Evolutionary conservation across 2,113 vertebrate species (phyloP).

Genomic region (Narcine bancroftii): DNA sequence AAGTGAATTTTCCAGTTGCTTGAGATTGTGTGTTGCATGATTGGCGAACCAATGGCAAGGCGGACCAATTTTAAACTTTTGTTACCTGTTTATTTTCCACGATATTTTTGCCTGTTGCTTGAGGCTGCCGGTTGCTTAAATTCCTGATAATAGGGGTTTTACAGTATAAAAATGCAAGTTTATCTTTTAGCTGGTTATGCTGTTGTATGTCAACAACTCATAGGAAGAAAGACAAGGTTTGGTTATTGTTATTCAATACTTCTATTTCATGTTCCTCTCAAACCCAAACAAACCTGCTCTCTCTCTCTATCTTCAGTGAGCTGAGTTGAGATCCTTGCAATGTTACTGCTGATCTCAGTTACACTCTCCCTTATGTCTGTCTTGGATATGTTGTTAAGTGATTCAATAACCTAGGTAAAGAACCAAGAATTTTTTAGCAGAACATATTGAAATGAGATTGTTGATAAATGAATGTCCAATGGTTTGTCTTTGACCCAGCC

Average conservation of each 20-base stretch:
- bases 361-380: background rate
- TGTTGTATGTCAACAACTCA: background rate
- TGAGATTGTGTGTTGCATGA: too few relatives aligned
- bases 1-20: too few relatives aligned
- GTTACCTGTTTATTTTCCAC: too few relatives aligned
- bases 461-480: background rate
- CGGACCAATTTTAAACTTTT: too few relatives aligned
- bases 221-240: background rate
- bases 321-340: background rate
- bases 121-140: too few relatives aligned
- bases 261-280: background rate
- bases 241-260: background rate
- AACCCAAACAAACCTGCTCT: background rate
- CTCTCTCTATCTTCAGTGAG: background rate
- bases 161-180: too few relatives aligned
- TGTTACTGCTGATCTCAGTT: background rate
- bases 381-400: background rate
- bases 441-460: too few relatives aligned
- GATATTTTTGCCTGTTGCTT: too few relatives aligned
- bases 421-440: too few relatives aligned
- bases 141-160: too few relatives aligned
- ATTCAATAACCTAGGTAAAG: background rate
- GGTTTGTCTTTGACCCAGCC: background rate
- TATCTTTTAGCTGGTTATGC: too few relatives aligned
- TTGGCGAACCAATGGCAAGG: too few relatives aligned